phyloP scores from a whole-genome alignment of 1,140 invertebrate genomes.

The Lepeophtheirus salmonis region DNA sequence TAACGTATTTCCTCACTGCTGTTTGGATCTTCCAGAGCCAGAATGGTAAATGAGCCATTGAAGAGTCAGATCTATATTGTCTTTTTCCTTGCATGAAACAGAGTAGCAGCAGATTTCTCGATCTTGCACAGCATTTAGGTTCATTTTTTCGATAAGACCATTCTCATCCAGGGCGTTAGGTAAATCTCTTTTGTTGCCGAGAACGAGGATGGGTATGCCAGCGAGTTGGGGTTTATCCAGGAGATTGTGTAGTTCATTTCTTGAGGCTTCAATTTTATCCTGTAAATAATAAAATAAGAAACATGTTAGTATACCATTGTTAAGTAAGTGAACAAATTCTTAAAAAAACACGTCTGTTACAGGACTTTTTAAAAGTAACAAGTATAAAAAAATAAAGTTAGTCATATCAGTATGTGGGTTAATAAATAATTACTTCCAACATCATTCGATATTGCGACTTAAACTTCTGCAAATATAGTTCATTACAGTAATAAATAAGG shows the following conservation, averaged over 20 bases:
- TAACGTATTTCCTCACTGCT: too few relatives aligned
- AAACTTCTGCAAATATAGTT: too few relatives aligned
- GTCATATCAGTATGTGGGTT: too few relatives aligned
- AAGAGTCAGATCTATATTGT: slow-evolving; percentile 98
- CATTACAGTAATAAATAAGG: too few relatives aligned
- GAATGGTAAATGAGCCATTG: slow-evolving; percentile 99
- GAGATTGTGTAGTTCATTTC: slow-evolving; percentile 91
- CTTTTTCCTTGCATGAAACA: slow-evolving; percentile 99
- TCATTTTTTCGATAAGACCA: slow-evolving; percentile 93
- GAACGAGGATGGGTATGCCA: slow-evolving; percentile 91
- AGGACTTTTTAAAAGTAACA: too few relatives aligned
- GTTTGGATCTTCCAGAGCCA: slow-evolving; percentile 38
- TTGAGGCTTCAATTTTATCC: slow-evolving; percentile 93
- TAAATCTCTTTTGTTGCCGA: slow-evolving; percentile 96
- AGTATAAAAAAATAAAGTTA: too few relatives aligned
- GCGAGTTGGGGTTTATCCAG: slow-evolving; percentile 92
- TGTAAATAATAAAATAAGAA: too few relatives aligned
- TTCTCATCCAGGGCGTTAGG: slow-evolving; percentile 91
- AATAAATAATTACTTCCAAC: too few relatives aligned
- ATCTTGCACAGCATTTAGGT: slow-evolving; percentile 35
- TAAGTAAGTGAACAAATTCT: too few relatives aligned
- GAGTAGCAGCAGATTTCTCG: slow-evolving; percentile 99
- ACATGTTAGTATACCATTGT: too few relatives aligned
- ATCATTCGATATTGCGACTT: too few relatives aligned
- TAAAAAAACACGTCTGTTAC: too few relatives aligned